These are phyloP conservation scores for Conopomorpha cramerella DNA, from an alignment of 1,140 invertebrate species.

Conservation along the genomic window DNA sequence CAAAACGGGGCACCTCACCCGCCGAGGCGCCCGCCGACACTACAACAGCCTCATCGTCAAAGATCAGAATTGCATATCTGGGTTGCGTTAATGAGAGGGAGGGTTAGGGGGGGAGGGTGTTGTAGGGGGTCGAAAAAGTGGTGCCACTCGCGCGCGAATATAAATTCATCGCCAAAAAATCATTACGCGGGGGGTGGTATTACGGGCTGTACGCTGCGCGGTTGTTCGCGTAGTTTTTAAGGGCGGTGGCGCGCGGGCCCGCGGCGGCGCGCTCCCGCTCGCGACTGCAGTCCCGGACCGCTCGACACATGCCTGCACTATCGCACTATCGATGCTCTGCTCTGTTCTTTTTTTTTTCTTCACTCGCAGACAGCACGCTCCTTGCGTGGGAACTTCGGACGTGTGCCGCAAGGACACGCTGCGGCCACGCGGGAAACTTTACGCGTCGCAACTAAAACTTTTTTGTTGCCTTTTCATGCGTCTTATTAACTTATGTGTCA, in stretches of 20 bases:
- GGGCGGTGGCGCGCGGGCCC: conserved; percentile 40
- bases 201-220: conserved; percentile 51
- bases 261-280: conserved; percentile 31
- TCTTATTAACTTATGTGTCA: too few species aligned
- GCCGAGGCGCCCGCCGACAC: conserved; percentile 54
- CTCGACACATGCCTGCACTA: conserved; percentile 19
- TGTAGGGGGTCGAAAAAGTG: conserved; percentile 50
- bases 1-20: conserved; percentile 55
- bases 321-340: too few species aligned
- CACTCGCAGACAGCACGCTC: too few species aligned
- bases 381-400: too few species aligned
- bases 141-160: conserved; percentile 60
- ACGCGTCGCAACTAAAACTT: too few species aligned
- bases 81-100: conserved; percentile 60
- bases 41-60: conserved; percentile 61
- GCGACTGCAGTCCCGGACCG: conserved; percentile 12
- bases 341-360: too few species aligned
- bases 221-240: conserved; percentile 56
- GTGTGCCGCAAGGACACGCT: too few species aligned
- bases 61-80: conserved; percentile 64
- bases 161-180: conserved; percentile 65
- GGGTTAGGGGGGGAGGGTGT: too few species aligned
- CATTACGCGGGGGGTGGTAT: conserved; percentile 62
- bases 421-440: too few species aligned
- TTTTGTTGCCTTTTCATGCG: too few species aligned